A percentile compares a stretch with the other conserved stretches of the same genome.
Evolutionary conservation across 64 coral and sea anemone genomes (phyloP).

Genomic region (Stichodactyla mertensii): DNA sequence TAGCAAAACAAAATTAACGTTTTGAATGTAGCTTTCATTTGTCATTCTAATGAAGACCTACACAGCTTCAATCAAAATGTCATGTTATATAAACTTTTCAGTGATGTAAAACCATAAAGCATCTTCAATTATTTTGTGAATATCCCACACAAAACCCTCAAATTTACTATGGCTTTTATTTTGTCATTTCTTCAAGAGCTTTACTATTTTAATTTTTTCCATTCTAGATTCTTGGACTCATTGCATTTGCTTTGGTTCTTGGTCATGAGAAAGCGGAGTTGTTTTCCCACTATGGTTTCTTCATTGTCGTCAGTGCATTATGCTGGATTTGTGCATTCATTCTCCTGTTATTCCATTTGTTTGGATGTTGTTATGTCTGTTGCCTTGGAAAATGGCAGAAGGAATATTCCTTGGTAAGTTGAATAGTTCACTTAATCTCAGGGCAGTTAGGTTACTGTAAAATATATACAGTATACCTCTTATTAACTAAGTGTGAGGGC

Average conservation of each 20-base stretch:
- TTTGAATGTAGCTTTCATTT: too few species aligned
- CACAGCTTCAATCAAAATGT: not conserved
- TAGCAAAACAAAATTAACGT: too few species aligned
- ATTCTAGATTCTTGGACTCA: slow-evolving; percentile 70
- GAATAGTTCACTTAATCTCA: too few species aligned
- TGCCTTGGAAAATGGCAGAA: slow-evolving; percentile 85
- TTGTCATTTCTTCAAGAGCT: too few species aligned
- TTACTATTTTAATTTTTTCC: not conserved
- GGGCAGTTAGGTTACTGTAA: too few species aligned
- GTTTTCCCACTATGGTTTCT: slow-evolving; percentile 97
- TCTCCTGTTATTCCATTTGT: slow-evolving; percentile 63
- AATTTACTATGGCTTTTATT: too few species aligned
- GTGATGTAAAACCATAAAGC: not conserved
- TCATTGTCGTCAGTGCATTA: slow-evolving; percentile 84
- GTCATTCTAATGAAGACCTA: too few species aligned
- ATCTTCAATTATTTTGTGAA: not conserved
- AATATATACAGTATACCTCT: too few species aligned
- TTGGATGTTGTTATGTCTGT: slow-evolving; percentile 78
- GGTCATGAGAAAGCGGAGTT: slow-evolving; percentile 55
- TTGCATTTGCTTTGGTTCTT: slow-evolving; percentile 81
- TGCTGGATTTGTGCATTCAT: slow-evolving; percentile 82
- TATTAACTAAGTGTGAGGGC: too few species aligned
- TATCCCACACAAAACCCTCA: not conserved
- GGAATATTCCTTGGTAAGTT: slow-evolving; percentile 91
- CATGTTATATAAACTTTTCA: not conserved